phyloP scores from a whole-genome alignment of 2,888 invertebrate species.

The Chymomyza procnemis region DNA sequence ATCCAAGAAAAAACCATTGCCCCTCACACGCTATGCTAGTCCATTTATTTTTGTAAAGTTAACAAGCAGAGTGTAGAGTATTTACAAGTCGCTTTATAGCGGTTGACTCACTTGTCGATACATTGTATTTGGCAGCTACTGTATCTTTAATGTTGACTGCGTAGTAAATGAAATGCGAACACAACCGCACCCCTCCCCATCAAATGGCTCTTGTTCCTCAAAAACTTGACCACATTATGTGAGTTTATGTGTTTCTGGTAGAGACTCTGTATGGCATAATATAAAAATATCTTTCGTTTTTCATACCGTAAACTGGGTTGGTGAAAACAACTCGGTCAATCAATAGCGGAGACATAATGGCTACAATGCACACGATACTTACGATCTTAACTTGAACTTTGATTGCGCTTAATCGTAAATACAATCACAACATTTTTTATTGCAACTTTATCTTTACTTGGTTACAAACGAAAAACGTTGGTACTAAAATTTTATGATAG shows the following conservation, averaged over 20 bases:
- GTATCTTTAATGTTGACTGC: background rate
- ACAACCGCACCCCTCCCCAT: background rate
- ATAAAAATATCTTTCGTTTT: slow-evolving; percentile 20
- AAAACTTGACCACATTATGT: background rate
- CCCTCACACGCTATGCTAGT: no score
- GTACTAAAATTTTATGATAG: background rate
- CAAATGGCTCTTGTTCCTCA: slow-evolving; percentile 9
- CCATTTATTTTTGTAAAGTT: no score
- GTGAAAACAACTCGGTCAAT: slow-evolving; percentile 2
- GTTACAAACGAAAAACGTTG: background rate
- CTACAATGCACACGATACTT: background rate
- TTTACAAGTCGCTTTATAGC: no score
- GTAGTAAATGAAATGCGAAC: background rate
- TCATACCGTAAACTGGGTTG: slow-evolving; percentile 35
- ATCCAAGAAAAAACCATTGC: no score
- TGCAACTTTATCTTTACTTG: background rate
- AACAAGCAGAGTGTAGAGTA: no score
- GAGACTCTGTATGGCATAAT: slow-evolving; percentile 1
- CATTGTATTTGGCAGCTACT: no score
- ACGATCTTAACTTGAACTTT: background rate
- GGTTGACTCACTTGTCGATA: no score
- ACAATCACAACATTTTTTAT: background rate
- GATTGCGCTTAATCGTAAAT: background rate
- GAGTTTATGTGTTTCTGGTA: background rate
- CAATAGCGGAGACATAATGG: no score